Evolutionary conservation across 2,888 invertebrate genomes (phyloP).

Genomic region (Mactromeris polynyma): DNA sequence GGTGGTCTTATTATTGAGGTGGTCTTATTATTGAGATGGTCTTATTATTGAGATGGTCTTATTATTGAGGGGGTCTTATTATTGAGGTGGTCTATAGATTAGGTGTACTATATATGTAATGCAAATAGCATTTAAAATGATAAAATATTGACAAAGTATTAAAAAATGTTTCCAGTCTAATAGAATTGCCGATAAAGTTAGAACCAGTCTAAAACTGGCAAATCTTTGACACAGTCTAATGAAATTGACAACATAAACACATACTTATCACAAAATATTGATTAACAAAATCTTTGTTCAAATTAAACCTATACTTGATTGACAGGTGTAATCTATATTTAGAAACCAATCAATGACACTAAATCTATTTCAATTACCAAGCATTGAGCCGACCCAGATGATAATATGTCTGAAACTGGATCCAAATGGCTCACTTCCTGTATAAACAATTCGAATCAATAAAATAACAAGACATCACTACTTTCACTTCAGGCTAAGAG

Average conservation of each 20-base stretch:
- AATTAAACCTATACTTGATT: background rate
- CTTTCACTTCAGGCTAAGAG: background rate
- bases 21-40: no score
- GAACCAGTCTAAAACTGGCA: background rate
- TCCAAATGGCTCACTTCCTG: background rate
- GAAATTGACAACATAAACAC: background rate
- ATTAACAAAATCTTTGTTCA: background rate
- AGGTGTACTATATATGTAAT: no score
- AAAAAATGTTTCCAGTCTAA: background rate
- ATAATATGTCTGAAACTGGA: background rate
- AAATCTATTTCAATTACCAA: background rate
- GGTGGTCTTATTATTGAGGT: no score
- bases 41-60: no score
- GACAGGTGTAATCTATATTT: background rate
- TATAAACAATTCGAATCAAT: background rate
- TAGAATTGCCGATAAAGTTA: background rate
- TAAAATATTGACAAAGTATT: background rate
- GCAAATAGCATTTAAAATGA: no score
- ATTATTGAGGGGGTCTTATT: no score
- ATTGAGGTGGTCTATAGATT: no score
- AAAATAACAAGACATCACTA: background rate
- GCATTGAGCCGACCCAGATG: background rate
- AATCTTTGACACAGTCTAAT: background rate
- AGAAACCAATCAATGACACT: background rate
- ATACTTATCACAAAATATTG: background rate